Conservation (phyloP, 2,888 invertebrate genomes). For the Dasypolia templi region DNA sequence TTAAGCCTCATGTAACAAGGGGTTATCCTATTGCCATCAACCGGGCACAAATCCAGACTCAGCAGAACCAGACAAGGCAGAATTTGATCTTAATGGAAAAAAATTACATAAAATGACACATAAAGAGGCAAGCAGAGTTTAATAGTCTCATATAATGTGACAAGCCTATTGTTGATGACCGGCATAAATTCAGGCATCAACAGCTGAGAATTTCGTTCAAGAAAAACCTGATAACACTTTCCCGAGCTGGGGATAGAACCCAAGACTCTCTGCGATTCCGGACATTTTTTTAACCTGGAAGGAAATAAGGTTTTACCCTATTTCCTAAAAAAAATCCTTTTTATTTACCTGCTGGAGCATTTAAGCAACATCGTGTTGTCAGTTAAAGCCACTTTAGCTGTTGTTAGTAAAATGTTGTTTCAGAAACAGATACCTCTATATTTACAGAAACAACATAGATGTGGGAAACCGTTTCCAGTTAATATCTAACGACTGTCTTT, state of each 20-base stretch:
- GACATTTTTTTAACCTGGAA: neutral
- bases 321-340: neutral
- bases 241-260: neutral
- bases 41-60: no score
- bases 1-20: no score
- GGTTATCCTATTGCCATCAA: no score
- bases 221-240: neutral
- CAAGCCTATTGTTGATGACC: neutral
- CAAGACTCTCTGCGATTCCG: neutral
- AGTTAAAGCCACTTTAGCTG: conserved; percentile 1
- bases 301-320: neutral
- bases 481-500: conserved; percentile 2
- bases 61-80: no score
- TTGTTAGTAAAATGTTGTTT: conserved; percentile 20
- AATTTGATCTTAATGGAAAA: no score
- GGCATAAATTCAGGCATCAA: neutral
- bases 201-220: neutral
- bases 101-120: no score
- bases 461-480: conserved; percentile 12
- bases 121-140: neutral
- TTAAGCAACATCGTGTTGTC: neutral
- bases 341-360: neutral
- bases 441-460: neutral
- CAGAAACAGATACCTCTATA: conserved; percentile 15
- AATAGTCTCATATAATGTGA: neutral